Evolutionary conservation across 2,888 invertebrate genomes (phyloP), one percentile per base, ranked within the genome.

Genomic region (Slavum lentiscoides): DNA sequence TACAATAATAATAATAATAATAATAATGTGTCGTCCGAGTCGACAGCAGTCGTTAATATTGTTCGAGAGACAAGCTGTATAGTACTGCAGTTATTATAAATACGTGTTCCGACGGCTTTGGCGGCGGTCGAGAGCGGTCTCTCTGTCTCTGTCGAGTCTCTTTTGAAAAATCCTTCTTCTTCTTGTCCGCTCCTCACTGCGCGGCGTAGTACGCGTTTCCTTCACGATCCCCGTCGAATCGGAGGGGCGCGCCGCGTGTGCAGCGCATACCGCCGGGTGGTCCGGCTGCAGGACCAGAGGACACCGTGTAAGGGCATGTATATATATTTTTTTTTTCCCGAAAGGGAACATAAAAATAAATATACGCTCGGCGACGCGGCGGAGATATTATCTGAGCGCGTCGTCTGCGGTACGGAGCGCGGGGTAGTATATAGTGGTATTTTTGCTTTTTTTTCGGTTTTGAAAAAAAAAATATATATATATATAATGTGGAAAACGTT

Each of bases 331-430:
- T n/a, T n/a, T n/a, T 58, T 74, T 66, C 66, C 21, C 64, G 21
- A 74, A 55, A 74, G 55, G 19, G 55, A 66, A 37, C 30, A 30
- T 30, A 30, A 55, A 74, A 74, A 74, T 74, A 74, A 66, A 66
- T 74, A 66, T 37, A 30, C 30, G 1, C 30, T 30, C 30, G 30
- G 2, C 30, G 30, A 30, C 30, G 30, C 4, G 30, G 55, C 55
- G 66, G 17, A 74, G 55, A 74, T 55, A 55, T 23, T 21, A 66
- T 74, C 30, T 30, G 30, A 30, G 30, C 55, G 37, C 64, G 17
- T 23, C 43, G 15, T 43, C 43, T 9, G 43, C 9, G 7, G 13
- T 49, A 23, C 43, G 43, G 39, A 19, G 43, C 43, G 19, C 43
- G 43, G 9, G 43, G 62, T 37, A n/a, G 49, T 30, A 4, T 30